Base-by-base conservation (phyloP, 1,140 invertebrate species). In the Leptinotarsa texana region DNA sequence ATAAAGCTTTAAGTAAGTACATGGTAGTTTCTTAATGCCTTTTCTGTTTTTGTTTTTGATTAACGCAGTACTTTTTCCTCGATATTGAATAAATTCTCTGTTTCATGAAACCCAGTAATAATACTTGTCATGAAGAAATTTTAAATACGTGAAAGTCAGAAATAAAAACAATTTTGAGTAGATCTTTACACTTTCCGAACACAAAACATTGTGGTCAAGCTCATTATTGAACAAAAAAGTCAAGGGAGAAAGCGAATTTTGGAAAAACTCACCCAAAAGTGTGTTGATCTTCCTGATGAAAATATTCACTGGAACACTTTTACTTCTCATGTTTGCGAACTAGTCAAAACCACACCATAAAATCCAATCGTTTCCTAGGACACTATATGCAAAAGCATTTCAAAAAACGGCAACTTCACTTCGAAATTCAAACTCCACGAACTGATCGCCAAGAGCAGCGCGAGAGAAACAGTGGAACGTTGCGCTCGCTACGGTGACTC, bases 201-300 rank as follows among this genome's bases (percentile, higher is more conserved):
- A 33, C 2, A 33, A 33, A 33, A 33, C 27, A 8, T 27, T 27
- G 27, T 27, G 27, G 27, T 33, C 27, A 33, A 33, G 27, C 27
- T 33, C 27, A 33, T 33, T 33, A 42, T 2, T 0, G 33, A 42
- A 42, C 33, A 11, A 42, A 42, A 42, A 3, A 11, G 2, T 42
- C 6, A 11, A 42, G 0, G 11, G 33, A 1, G 48, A 51, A 48
- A 65, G 4, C 63, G 51, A 57, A n/a, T 0, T 0, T 62, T 33
- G 42, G 13, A 47, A 69, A 48, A 21, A 71, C 68, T 66, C 76
- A 79, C 78, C 78, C 74, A 79, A 51, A 72, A 76, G 70, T 21
- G 78, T 79, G 72, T 79, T 76, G 61, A 79, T 79, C 70, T 79
- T 79, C 63, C 78, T 77, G 18, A 79, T 79, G 65, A 79, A 75